These are phyloP conservation scores for Luffia ferchaultella DNA, from an alignment of 2,888 invertebrate genomes.

Conservation along the genomic window DNA sequence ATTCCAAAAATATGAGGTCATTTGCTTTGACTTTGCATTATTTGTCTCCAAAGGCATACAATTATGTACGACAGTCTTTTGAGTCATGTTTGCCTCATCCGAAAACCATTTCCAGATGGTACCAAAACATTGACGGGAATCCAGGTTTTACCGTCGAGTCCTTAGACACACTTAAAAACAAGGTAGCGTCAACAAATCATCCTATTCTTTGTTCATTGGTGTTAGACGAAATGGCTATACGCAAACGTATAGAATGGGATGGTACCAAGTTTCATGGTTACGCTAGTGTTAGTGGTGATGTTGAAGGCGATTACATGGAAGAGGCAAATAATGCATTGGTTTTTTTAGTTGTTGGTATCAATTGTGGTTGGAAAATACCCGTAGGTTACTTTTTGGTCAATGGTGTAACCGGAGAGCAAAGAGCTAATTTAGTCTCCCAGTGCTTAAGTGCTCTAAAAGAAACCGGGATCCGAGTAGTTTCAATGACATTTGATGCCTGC, in stretches of 20 bases:
- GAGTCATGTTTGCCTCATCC: slow-evolving; percentile 22
- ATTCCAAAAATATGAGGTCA: slow-evolving; percentile 15
- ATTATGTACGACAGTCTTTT: slow-evolving; percentile 26
- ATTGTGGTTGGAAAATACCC: slow-evolving; percentile 21
- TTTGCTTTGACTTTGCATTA: slow-evolving; percentile 26
- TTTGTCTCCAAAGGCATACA: slow-evolving; percentile 26
- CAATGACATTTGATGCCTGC: slow-evolving; percentile 23
- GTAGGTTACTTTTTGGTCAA: slow-evolving; percentile 22
- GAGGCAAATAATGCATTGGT: slow-evolving; percentile 18
- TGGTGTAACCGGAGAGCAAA: slow-evolving; percentile 18
- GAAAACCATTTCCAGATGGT: slow-evolving; percentile 26
- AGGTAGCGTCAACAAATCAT: slow-evolving; percentile 12
- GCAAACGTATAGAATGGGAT: slow-evolving; percentile 21
- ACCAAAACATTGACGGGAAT: slow-evolving; percentile 19
- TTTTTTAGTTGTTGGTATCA: slow-evolving; percentile 18
- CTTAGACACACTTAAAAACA: slow-evolving; percentile 16
- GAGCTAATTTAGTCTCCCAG: slow-evolving; percentile 16
- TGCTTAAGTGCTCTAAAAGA: slow-evolving; percentile 16
- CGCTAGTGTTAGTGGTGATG: slow-evolving; percentile 20
- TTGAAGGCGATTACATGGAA: slow-evolving; percentile 7
- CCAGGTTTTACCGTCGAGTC: slow-evolving; percentile 24
- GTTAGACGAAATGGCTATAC: slow-evolving; percentile 23
- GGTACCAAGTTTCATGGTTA: slow-evolving; percentile 23
- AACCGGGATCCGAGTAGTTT: slow-evolving; percentile 16
- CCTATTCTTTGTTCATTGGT: slow-evolving; percentile 13